A percentile compares a stretch with the other conserved stretches of the same genome.
Conservation (phyloP, 2,888 invertebrate genomes). For the Gnatocerus cornutus region DNA sequence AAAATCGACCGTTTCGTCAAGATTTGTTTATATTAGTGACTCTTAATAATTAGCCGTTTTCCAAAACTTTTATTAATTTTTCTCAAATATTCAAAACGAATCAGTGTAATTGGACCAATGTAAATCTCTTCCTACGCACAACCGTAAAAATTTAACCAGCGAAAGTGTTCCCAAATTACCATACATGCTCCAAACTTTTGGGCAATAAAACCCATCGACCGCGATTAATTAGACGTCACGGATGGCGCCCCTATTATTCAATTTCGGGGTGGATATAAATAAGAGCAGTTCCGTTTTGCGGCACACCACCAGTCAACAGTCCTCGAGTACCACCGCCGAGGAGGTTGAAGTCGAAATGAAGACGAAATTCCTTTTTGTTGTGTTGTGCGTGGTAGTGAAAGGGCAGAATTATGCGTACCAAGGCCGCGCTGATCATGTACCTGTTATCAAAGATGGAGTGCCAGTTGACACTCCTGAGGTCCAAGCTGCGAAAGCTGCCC, state of each 20-base stretch:
- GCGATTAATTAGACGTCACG: conserved; percentile 40
- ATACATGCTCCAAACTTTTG: conserved; percentile 26
- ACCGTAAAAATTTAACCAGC: no score
- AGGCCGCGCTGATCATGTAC: conserved; percentile 37
- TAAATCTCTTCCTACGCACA: background rate
- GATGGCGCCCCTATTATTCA: conserved; percentile 28
- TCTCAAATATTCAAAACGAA: no score
- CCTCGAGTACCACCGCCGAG: conserved; percentile 27
- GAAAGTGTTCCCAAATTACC: conserved; percentile 15
- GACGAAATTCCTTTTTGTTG: conserved; percentile 34
- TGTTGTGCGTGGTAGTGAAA: conserved; percentile 19
- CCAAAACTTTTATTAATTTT: no score
- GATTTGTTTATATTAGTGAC: no score
- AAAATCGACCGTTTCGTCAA: no score
- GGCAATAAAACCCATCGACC: conserved; percentile 32
- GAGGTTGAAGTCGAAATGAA: conserved; percentile 45
- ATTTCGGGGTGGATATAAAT: conserved; percentile 26
- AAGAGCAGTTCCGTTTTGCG: conserved; percentile 12
- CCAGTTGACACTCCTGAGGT: conserved; percentile 55
- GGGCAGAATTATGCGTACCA: conserved; percentile 24
- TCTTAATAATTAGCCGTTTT: no score
- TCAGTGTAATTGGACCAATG: no score
- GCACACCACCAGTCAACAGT: conserved; percentile 42
- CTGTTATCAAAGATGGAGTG: conserved; percentile 53
- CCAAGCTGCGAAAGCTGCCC: conserved; percentile 51